phyloP scores from a whole-genome alignment of 1,140 invertebrate species.

The Ceratitis capitata region DNA sequence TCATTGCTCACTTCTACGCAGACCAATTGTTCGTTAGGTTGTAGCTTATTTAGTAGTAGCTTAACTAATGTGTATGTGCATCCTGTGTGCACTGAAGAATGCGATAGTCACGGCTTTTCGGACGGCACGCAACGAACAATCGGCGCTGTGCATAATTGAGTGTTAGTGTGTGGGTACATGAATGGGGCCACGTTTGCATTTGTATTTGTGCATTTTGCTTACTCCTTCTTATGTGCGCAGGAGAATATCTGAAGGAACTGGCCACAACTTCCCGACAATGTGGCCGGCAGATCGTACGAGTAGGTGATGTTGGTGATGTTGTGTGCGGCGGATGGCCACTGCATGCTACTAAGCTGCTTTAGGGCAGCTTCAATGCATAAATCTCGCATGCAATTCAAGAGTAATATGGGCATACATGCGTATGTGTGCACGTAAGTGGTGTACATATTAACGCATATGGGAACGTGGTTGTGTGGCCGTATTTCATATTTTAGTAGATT shows the following conservation, averaged over 20 bases:
- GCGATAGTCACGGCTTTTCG: neutral
- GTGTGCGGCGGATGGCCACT: neutral
- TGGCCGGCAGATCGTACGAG: neutral
- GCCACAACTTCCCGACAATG: slow-evolving; percentile 3
- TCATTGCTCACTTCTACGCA: neutral
- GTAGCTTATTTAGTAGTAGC: neutral
- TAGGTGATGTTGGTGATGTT: too few relatives aligned
- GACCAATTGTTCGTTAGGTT: neutral
- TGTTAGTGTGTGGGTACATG: neutral
- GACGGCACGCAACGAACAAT: neutral
- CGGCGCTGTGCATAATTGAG: neutral
- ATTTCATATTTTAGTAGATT: slow-evolving; percentile 21
- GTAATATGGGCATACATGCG: neutral
- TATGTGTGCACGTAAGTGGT: neutral
- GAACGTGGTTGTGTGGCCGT: neutral
- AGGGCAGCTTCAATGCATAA: neutral
- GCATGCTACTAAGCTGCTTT: neutral
- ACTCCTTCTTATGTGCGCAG: neutral
- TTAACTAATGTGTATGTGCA: neutral
- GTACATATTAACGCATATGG: neutral
- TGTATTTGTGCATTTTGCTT: neutral
- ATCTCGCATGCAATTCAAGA: neutral
- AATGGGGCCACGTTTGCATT: neutral
- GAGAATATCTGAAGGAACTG: neutral
- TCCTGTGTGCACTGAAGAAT: neutral